Percentiles rank a stretch among this genome's conserved stretches.
Evolutionary conservation across 2,888 invertebrate genomes (phyloP).

Genomic region (Scaptomyza caliginosa): DNA sequence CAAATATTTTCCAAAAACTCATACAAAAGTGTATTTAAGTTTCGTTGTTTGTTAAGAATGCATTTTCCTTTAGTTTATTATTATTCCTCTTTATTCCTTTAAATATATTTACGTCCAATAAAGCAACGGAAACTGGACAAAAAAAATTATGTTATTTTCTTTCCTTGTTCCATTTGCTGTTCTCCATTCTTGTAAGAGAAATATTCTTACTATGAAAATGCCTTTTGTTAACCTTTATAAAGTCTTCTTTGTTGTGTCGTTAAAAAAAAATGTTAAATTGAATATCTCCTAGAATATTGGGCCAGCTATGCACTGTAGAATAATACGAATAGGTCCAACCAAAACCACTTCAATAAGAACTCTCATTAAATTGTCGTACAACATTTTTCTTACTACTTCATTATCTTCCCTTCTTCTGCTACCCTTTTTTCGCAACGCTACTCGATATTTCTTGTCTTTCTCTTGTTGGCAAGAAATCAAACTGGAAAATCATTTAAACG

Average conservation of each 20-base stretch:
- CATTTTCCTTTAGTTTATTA: conserved; percentile 22
- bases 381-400: background rate
- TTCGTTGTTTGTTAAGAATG: background rate
- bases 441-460: background rate
- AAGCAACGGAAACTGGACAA: conserved; percentile 43
- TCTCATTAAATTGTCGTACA: conserved; percentile 15
- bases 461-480: conserved; percentile 53
- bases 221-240: conserved; percentile 26
- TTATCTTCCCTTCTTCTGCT: background rate
- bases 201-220: conserved; percentile 10
- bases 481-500: conserved; percentile 68
- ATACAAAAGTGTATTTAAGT: conserved; percentile 14
- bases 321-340: too few relatives aligned
- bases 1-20: background rate
- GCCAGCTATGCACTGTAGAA: too few relatives aligned
- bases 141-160: conserved; percentile 47
- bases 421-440: background rate
- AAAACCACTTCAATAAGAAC: background rate
- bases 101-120: conserved; percentile 24
- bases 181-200: conserved; percentile 10
- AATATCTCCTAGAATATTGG: too few relatives aligned
- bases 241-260: conserved; percentile 7
- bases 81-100: conserved; percentile 10
- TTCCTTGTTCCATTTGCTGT: conserved; percentile 35
- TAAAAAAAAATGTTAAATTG: conserved; percentile 1